A percentile compares a stretch with the other conserved stretches of the same genome.
phyloP scores from a whole-genome alignment of 1,140 invertebrate species.

The Orchesella cincta region DNA sequence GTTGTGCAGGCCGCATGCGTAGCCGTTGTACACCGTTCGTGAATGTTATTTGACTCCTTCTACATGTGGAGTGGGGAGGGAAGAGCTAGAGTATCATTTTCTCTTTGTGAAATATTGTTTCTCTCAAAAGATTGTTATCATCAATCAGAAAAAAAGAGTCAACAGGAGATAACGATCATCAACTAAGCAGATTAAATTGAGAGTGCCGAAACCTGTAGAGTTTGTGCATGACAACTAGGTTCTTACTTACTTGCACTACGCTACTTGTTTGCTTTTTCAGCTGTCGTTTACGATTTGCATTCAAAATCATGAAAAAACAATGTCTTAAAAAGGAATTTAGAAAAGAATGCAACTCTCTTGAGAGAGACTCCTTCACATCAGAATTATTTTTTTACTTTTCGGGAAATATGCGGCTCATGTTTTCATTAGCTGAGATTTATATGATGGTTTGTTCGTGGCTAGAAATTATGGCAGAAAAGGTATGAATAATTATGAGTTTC shows the following conservation, averaged over 20 bases:
- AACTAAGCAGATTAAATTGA: conserved; percentile 24
- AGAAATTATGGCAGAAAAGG: not conserved
- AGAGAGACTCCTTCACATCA: not conserved
- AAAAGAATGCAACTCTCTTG: too few species aligned
- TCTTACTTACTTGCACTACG: conserved; percentile 28
- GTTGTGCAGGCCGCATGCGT: not conserved
- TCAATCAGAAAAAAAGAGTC: conserved; percentile 22
- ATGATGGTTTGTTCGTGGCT: too few species aligned
- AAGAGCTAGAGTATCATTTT: not conserved
- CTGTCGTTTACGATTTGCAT: not conserved
- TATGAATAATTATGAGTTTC: not conserved
- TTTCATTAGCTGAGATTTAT: too few species aligned
- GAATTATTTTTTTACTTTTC: not conserved
- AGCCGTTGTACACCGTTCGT: not conserved
- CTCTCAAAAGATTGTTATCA: conserved; percentile 14
- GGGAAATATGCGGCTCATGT: not conserved
- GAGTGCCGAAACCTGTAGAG: conserved; percentile 20
- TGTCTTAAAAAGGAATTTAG: not conserved
- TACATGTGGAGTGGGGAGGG: not conserved
- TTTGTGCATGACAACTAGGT: conserved; percentile 33
- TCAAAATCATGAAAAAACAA: not conserved
- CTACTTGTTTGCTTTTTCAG: not conserved
- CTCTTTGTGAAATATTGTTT: conserved; percentile 24
- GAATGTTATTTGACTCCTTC: conserved; percentile 25
- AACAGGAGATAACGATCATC: conserved; percentile 1